These are phyloP conservation scores for Pilophorus perplexus DNA, from an alignment of 2,888 invertebrate genomes.

Conservation along the genomic window DNA sequence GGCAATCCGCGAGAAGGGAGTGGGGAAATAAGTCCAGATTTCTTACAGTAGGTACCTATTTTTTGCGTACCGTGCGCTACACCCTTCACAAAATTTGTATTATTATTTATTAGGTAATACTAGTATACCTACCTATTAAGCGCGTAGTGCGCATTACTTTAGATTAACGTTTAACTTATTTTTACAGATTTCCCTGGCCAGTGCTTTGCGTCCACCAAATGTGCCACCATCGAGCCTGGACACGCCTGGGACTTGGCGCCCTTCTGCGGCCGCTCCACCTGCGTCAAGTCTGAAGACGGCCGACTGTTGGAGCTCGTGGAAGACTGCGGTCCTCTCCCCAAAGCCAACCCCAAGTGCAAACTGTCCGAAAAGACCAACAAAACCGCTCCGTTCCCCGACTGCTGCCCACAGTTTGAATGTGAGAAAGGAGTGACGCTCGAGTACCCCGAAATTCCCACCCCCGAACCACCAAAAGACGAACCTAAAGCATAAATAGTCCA, in stretches of 20 bases:
- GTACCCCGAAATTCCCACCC: constrained; percentile 74
- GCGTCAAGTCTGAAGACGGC: constrained; percentile 75
- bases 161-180: no score
- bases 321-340: constrained; percentile 84
- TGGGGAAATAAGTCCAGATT: no score
- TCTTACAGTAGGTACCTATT: no score
- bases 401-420: constrained; percentile 82
- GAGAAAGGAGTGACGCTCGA: constrained; percentile 81
- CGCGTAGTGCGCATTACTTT: no score
- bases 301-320: constrained; percentile 57
- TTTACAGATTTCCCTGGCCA: constrained; percentile 79
- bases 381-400: constrained; percentile 80
- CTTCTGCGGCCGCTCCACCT: constrained; percentile 88
- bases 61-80: no score
- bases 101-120: no score
- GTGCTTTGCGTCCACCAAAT: constrained; percentile 87
- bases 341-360: constrained; percentile 77
- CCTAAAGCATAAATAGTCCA: constrained; percentile 37
- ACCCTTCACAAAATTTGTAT: no score
- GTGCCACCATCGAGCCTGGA: constrained; percentile 82
- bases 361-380: constrained; percentile 86
- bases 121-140: no score
- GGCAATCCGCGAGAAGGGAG: no score
- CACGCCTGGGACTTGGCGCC: constrained; percentile 83
- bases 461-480: constrained; percentile 52